Evolutionary conservation across 2,113 vertebrate genomes (phyloP), one percentile per base, ranked within the genome.

Genomic region (Mohoua ochrocephala): DNA sequence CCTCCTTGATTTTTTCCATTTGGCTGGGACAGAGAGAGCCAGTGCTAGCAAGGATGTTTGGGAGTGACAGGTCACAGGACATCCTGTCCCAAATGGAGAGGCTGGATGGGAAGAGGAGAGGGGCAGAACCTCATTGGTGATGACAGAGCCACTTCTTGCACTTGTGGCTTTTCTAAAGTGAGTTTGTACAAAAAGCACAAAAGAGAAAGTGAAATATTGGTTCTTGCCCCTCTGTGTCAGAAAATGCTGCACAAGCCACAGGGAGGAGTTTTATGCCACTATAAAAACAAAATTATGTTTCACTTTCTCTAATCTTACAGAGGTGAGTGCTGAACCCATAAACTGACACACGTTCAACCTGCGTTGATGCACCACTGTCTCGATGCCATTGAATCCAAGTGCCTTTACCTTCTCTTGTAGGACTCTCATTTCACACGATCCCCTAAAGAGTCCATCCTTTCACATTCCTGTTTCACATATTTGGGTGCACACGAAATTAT

Each of bases 91-190:
- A 45, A 39, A 44, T 7, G 4, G 14, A 87, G 87, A 50, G 52
- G 39, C 18, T 65, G 28, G 13, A 28, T 31, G 13, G 50, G 31
- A 67, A 53, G 21, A 57, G 45, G 45, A 41, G 54, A 78, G 18
- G 7, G 57, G 16, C 26, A 89, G 33, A 89, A 53, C 12, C 10
- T 39, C 31, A 13, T 0, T 0, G 4, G 33, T 0, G 1, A 7
- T 7, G 47, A 6, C 27, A 84, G 26, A 77, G 39, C 8, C 27
- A 16, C 35, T 84, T 37, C 35, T 39, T 26, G 15, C 28, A 57
- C 13, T 20, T 18, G 8, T 4, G 13, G 23, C 35, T 68, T 76
- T 54, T 77, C 45, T 45, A 35, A 45, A 75, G 9, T 6, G 13
- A 78, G 5, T 50, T 30, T 78, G 23, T 15, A 41, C 11, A 68